Percentiles rank a stretch among this genome's conserved stretches.
phyloP scores from a whole-genome alignment of 2,797 vertebrate species.

The Microcaecilia unicolor region DNA sequence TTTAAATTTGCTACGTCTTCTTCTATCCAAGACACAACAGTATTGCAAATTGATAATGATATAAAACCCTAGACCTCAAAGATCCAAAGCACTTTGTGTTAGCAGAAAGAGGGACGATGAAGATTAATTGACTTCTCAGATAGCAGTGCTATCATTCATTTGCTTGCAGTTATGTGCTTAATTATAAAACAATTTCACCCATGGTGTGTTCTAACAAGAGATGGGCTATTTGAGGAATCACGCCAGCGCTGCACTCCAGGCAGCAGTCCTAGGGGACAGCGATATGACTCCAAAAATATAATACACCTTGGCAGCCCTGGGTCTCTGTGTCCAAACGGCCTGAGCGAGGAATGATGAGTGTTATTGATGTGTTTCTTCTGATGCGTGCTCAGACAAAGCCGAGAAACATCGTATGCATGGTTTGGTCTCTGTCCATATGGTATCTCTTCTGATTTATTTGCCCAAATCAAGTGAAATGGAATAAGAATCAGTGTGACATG shows the following conservation, averaged over 20 bases:
- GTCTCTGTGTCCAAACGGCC: conserved; percentile 22
- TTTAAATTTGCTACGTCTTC: too few relatives aligned
- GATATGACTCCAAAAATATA: conserved; percentile 13
- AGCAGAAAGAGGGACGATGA: too few relatives aligned
- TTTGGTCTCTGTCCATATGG: conserved; percentile 38
- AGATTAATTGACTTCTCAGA: not conserved
- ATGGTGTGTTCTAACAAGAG: not conserved
- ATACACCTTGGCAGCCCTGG: not conserved
- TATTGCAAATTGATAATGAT: too few relatives aligned
- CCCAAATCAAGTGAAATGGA: conserved; percentile 22
- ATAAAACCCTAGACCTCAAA: too few relatives aligned
- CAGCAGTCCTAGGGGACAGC: conserved; percentile 14
- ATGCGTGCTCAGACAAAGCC: conserved; percentile 20
- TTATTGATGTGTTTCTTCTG: conserved; percentile 11
- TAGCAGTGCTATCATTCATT: not conserved
- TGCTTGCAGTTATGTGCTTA: conserved; percentile 1
- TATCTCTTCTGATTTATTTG: conserved; percentile 33
- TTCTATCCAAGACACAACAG: too few relatives aligned
- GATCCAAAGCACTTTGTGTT: too few relatives aligned
- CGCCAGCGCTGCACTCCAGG: not conserved
- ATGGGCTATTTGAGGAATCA: conserved; percentile 18
- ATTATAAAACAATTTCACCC: conserved; percentile 8
- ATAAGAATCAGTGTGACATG: conserved; percentile 6
- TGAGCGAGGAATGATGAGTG: not conserved
- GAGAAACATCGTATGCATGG: conserved; percentile 14